Conservation (phyloP, 2,888 invertebrate genomes). For the Alloplasta piceator region DNA sequence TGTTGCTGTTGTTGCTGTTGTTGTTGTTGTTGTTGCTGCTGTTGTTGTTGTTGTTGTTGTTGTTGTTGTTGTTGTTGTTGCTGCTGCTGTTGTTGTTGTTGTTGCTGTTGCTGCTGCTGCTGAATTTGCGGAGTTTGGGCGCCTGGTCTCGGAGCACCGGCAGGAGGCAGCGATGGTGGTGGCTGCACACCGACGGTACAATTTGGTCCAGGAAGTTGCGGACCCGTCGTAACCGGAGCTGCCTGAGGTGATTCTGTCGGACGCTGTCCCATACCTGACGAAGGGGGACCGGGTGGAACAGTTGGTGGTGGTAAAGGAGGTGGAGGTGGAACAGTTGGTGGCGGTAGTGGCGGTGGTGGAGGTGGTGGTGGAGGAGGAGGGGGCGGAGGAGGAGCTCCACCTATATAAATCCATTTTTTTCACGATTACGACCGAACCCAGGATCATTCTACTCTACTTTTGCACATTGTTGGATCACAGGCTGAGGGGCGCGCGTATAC, state of each 20-base stretch:
- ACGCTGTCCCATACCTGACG: constrained; percentile 79
- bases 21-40: too few species aligned
- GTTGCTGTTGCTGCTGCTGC: constrained; percentile 84
- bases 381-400: constrained; percentile 77
- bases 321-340: constrained; percentile 75
- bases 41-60: too few species aligned
- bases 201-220: constrained; percentile 76
- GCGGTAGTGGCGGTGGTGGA: constrained; percentile 61
- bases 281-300: constrained; percentile 70
- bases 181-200: constrained; percentile 67
- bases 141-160: constrained; percentile 75
- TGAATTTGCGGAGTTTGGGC: constrained; percentile 69
- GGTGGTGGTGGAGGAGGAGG: constrained; percentile 70
- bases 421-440: constrained; percentile 66
- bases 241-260: constrained; percentile 78
- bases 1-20: too few species aligned
- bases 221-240: constrained; percentile 74
- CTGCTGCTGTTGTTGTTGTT: too few species aligned
- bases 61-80: too few species aligned
- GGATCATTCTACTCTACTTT: constrained; percentile 79
- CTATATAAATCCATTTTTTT: constrained; percentile 73
- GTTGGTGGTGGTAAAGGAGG: constrained; percentile 52
- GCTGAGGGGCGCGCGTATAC: constrained; percentile 2
- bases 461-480: constrained; percentile 59
- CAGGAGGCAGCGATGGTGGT: constrained; percentile 35